Evolutionary conservation across 1,140 invertebrate genomes (phyloP).

Genomic region (Listronotus bonariensis): DNA sequence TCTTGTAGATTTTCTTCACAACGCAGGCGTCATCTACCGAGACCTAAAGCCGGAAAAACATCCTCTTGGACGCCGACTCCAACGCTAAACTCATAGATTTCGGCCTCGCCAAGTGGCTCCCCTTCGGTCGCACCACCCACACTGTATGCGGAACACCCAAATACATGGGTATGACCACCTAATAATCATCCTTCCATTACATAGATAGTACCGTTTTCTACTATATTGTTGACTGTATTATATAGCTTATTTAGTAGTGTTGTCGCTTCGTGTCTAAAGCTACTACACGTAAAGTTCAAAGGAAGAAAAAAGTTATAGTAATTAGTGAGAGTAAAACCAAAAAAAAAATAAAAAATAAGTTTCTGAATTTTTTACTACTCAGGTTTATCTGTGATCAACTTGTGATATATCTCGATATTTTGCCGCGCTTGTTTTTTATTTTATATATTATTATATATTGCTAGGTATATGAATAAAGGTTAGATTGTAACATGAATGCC

Average conservation of each 20-base stretch:
- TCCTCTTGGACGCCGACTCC: slow-evolving; percentile 78
- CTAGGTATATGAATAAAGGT: slow-evolving; percentile 13
- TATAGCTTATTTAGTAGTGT: too few species aligned
- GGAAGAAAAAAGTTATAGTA: slow-evolving; percentile 6
- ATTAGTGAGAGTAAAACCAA: slow-evolving; percentile 38
- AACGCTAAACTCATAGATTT: slow-evolving; percentile 89
- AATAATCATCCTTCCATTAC: slow-evolving; percentile 21
- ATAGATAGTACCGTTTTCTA: slow-evolving; percentile 26
- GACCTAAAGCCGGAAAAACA: slow-evolving; percentile 92
- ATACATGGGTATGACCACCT: slow-evolving; percentile 78
- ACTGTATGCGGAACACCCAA: slow-evolving; percentile 90
- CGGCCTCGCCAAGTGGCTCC: slow-evolving; percentile 91
- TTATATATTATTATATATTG: slow-evolving; percentile 14
- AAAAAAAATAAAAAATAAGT: too few species aligned
- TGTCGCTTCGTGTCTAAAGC: slow-evolving; percentile 4
- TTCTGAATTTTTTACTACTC: slow-evolving; percentile 35
- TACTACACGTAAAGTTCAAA: not conserved
- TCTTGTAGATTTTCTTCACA: slow-evolving; percentile 88
- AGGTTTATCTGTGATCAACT: slow-evolving; percentile 42
- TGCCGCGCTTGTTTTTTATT: slow-evolving; percentile 26
- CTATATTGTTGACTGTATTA: not conserved
- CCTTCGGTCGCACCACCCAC: slow-evolving; percentile 71
- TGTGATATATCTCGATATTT: slow-evolving; percentile 40
- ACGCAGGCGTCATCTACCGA: slow-evolving; percentile 86
- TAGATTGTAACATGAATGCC: slow-evolving; percentile 75